Percentiles rank a stretch among this genome's conserved stretches.
phyloP scores from a whole-genome alignment of 2,113 vertebrate genomes.

The Ariopsis seemanni region DNA sequence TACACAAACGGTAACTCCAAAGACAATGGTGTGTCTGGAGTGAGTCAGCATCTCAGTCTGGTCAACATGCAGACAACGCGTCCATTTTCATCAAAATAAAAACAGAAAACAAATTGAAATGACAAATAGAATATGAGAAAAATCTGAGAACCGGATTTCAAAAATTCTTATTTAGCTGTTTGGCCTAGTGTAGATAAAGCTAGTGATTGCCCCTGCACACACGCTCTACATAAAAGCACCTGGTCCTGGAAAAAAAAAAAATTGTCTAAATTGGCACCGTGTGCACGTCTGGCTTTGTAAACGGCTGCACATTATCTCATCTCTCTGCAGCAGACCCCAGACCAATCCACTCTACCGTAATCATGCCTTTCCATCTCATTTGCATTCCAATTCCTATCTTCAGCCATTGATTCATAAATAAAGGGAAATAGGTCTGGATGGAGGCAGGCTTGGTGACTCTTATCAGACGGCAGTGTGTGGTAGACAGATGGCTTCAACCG shows the following conservation, averaged over 20 bases:
- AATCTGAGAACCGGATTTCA: neutral
- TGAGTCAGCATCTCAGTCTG: slow-evolving; percentile 9
- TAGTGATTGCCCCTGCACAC: neutral
- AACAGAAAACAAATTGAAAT: neutral
- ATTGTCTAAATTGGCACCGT: slow-evolving; percentile 22
- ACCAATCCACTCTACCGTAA: slow-evolving; percentile 40
- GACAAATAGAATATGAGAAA: neutral
- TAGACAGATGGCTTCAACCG: slow-evolving; percentile 19
- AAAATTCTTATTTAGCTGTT: slow-evolving; percentile 4
- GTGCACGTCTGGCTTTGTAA: slow-evolving; percentile 19
- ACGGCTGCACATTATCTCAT: slow-evolving; percentile 38
- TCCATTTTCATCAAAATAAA: slow-evolving; percentile 4
- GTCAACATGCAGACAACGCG: neutral
- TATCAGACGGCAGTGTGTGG: slow-evolving; percentile 11
- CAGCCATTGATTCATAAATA: slow-evolving; percentile 44
- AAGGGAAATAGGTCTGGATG: slow-evolving; percentile 25
- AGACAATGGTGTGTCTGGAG: slow-evolving; percentile 8
- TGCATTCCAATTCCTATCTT: slow-evolving; percentile 43
- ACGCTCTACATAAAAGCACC: neutral
- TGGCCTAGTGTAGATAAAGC: neutral
- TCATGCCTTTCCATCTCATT: slow-evolving; percentile 45
- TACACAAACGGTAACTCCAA: slow-evolving; percentile 23
- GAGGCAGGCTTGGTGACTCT: slow-evolving; percentile 31
- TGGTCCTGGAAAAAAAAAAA: slow-evolving; percentile 8
- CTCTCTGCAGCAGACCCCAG: slow-evolving; percentile 29